These are phyloP conservation scores for Anthopleura sola DNA, from an alignment of 64 coral and sea anemone genomes.

Conservation along the genomic window DNA sequence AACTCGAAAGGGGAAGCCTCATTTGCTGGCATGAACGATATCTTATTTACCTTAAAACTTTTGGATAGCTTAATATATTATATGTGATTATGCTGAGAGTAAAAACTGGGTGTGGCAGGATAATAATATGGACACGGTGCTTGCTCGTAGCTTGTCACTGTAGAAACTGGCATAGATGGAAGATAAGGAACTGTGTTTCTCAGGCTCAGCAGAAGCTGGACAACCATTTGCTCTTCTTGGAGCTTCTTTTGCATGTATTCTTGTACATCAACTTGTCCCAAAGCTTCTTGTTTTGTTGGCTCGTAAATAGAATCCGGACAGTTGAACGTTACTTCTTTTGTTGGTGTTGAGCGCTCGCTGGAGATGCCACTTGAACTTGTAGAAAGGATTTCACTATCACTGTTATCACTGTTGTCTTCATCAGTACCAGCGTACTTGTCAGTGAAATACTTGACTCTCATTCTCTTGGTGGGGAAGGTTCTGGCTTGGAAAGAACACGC, in stretches of 20 bases:
- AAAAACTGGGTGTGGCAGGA: constrained; percentile 14
- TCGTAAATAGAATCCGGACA: constrained; percentile 26
- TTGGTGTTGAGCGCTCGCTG: constrained; percentile 44
- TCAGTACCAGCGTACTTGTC: constrained; percentile 25
- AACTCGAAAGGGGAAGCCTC: background rate
- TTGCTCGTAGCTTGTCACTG: background rate
- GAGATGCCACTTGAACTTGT: constrained; percentile 24
- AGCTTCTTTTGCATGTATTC: constrained; percentile 82
- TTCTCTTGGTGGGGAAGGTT: constrained; percentile 25
- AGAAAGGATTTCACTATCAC: constrained; percentile 10
- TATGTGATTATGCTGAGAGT: background rate
- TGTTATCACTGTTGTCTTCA: constrained; percentile 39
- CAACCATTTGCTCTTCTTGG: constrained; percentile 78
- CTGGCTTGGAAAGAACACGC: constrained; percentile 16
- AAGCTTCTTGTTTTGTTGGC: constrained; percentile 32
- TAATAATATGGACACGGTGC: constrained; percentile 6
- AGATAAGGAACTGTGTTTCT: constrained; percentile 19
- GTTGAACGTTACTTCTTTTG: constrained; percentile 46
- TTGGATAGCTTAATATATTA: background rate
- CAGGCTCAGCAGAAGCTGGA: constrained; percentile 81
- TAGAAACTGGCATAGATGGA: background rate
- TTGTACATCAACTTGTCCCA: constrained; percentile 44
- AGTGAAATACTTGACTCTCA: constrained; percentile 11
- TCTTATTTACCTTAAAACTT: background rate
- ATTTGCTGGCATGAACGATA: background rate